These are phyloP conservation scores for Anabacerthia variegaticeps DNA, from an alignment of 2,797 vertebrate species.

Conservation along the genomic window DNA sequence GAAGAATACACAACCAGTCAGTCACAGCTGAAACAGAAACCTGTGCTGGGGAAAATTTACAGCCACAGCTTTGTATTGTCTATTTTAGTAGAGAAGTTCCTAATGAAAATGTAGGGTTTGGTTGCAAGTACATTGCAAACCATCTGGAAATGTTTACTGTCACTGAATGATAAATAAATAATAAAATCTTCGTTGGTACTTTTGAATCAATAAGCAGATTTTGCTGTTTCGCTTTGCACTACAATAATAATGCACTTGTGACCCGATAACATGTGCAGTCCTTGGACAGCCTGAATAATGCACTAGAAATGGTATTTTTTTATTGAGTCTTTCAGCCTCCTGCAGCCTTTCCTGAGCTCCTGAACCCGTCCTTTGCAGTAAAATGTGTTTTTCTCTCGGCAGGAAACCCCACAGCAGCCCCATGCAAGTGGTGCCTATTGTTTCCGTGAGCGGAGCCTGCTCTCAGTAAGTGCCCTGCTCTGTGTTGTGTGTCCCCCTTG, in stretches of 20 bases:
- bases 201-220: background rate
- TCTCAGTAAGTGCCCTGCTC: slow-evolving; percentile 73
- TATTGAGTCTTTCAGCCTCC: background rate
- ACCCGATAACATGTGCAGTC: fast-evolving
- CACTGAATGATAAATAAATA: background rate
- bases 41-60: background rate
- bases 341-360: background rate
- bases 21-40: background rate
- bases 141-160: background rate
- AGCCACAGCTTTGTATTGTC: background rate
- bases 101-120: background rate
- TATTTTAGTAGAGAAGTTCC: background rate
- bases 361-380: background rate
- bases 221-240: background rate
- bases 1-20: background rate
- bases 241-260: background rate
- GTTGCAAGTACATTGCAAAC: background rate
- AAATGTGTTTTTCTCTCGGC: background rate
- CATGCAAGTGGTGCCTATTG: slow-evolving; percentile 74
- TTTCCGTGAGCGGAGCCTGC: slow-evolving; percentile 70
- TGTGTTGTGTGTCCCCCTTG: background rate
- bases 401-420: slow-evolving; percentile 74
- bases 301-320: background rate
- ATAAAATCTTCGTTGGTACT: background rate
- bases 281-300: background rate